Percentiles rank a stretch among this genome's conserved stretches.
Conservation (phyloP, 2,888 invertebrate genomes). For the Sinotaia quadrata region DNA sequence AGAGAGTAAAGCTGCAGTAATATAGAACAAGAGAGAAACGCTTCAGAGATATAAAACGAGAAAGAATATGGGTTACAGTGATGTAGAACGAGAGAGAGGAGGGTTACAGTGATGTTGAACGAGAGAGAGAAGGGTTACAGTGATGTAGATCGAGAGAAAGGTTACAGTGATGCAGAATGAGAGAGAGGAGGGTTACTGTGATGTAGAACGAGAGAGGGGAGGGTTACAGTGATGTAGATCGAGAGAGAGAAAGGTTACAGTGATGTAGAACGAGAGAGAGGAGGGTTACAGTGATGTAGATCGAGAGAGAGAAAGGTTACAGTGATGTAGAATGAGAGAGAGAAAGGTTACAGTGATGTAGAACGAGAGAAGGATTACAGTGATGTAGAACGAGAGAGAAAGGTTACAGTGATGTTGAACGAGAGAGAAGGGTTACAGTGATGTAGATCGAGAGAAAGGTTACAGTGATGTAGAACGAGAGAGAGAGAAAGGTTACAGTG, state of each 20-base stretch:
- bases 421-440: not conserved
- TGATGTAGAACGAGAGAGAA: slow-evolving; percentile 1
- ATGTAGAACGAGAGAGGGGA: not conserved
- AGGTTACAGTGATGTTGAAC: not conserved
- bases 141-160: slow-evolving; percentile 1
- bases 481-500: slow-evolving; percentile 3
- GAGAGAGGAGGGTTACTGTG: not conserved
- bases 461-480: slow-evolving; percentile 1
- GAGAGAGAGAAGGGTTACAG: slow-evolving; percentile 5
- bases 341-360: not conserved
- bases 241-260: slow-evolving; percentile 2
- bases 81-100: too few relatives aligned
- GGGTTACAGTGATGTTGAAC: not conserved
- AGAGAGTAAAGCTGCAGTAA: too few relatives aligned
- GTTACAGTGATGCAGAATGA: not conserved
- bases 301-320: not conserved
- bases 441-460: not conserved
- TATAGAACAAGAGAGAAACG: too few relatives aligned
- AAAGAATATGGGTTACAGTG: too few relatives aligned
- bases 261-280: not conserved
- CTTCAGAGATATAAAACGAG: too few relatives aligned
- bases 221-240: not conserved
- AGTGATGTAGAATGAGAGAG: not conserved
- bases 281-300: not conserved
- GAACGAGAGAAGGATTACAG: not conserved